Conservation (phyloP, 2,113 vertebrate genomes). For the Serinus canaria region DNA sequence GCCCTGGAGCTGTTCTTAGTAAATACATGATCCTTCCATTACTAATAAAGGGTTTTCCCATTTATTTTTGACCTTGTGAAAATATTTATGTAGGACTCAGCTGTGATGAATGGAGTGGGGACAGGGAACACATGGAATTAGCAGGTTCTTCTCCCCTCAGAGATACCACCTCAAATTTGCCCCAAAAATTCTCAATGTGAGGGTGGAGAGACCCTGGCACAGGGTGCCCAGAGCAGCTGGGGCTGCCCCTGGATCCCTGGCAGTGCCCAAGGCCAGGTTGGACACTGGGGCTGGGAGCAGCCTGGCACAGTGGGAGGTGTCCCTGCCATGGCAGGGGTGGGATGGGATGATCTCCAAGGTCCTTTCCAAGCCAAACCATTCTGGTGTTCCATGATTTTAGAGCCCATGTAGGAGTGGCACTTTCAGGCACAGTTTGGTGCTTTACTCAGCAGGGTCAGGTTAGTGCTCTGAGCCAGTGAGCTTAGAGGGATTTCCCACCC, state of each 20-base stretch:
- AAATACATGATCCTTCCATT: neutral
- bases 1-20: neutral
- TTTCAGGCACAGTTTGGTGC: neutral
- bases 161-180: neutral
- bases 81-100: conserved; percentile 17
- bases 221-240: neutral
- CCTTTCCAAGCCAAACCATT: neutral
- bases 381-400: neutral
- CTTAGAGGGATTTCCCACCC: neutral
- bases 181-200: neutral
- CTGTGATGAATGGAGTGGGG: neutral
- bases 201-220: neutral
- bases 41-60: neutral
- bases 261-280: accelerated
- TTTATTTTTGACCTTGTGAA: conserved; percentile 51
- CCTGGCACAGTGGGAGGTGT: neutral
- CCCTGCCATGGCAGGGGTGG: neutral
- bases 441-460: neutral
- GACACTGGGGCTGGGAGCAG: accelerated
- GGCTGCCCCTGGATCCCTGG: neutral
- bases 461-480: neutral
- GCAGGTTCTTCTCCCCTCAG: neutral
- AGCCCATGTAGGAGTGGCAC: neutral
- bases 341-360: neutral
- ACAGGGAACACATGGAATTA: neutral